Evolutionary conservation across 2,113 vertebrate species (phyloP).

Genomic region (Ammospiza nelsoni): DNA sequence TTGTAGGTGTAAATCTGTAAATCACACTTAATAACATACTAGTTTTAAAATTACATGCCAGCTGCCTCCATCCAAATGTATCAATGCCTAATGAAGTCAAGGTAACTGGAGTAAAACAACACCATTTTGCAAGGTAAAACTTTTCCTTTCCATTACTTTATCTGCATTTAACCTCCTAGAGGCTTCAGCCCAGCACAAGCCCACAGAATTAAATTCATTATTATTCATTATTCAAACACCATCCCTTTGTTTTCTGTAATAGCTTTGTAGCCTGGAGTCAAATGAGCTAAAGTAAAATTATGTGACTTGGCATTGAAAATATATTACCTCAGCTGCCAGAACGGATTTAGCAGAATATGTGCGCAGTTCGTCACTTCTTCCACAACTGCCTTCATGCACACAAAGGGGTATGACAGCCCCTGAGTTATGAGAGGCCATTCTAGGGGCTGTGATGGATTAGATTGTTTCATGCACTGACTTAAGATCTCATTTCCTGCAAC

Average conservation of each 20-base stretch:
- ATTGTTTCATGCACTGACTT: constrained; percentile 86
- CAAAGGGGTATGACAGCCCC: constrained; percentile 74
- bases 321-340: constrained; percentile 82
- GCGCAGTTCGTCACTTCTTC: constrained; percentile 80
- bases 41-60: background rate
- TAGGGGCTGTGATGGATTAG: constrained; percentile 82
- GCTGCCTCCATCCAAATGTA: background rate
- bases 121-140: constrained; percentile 36
- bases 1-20: background rate
- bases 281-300: constrained; percentile 85
- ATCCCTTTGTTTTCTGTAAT: constrained; percentile 82
- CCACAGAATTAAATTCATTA: constrained; percentile 77
- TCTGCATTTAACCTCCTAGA: constrained; percentile 60
- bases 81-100: background rate
- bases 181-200: constrained; percentile 64
- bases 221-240: constrained; percentile 80
- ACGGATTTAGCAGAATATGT: constrained; percentile 81
- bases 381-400: constrained; percentile 71
- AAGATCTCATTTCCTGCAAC: constrained; percentile 87
- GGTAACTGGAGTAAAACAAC: background rate
- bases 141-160: constrained; percentile 68
- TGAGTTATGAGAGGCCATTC: constrained; percentile 83
- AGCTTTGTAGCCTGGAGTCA: constrained; percentile 83
- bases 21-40: background rate
- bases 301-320: constrained; percentile 84